phyloP scores from a whole-genome alignment of 2,888 invertebrate genomes.

The Phaonia tiefii region DNA sequence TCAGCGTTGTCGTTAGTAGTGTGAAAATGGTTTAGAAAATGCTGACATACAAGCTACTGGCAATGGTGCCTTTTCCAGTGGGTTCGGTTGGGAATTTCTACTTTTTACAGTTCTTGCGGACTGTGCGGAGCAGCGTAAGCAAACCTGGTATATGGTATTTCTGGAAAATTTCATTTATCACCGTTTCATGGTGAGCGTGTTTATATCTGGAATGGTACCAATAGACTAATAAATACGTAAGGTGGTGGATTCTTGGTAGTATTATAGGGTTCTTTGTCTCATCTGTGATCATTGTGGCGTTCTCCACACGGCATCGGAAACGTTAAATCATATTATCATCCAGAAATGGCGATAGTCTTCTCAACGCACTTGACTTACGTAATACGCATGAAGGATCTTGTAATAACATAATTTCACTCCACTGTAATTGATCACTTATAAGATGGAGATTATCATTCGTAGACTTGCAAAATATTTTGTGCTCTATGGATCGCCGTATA shows the following conservation, averaged over 20 bases:
- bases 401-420: not conserved
- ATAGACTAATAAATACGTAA: conserved; percentile 49
- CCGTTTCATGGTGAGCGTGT: conserved; percentile 59
- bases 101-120: conserved; percentile 59
- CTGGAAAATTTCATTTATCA: no score
- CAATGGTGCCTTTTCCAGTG: no score
- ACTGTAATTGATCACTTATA: not conserved
- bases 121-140: conserved; percentile 49
- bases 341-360: no score
- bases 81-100: conserved; percentile 41
- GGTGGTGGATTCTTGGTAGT: conserved; percentile 49
- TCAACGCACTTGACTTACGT: conserved; percentile 1
- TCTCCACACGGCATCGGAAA: conserved; percentile 61
- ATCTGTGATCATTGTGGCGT: conserved; percentile 42
- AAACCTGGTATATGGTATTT: no score
- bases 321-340: conserved; percentile 49
- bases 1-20: no score
- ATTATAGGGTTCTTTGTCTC: conserved; percentile 58
- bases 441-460: not conserved
- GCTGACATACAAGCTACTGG: conserved; percentile 57
- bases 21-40: conserved; percentile 53
- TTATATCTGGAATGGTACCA: conserved; percentile 59
- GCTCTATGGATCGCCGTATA: no score
- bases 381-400: not conserved
- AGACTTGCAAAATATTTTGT: not conserved